phyloP scores from a whole-genome alignment of 2,888 invertebrate species.

The Hirtodrosophila trivittata region DNA sequence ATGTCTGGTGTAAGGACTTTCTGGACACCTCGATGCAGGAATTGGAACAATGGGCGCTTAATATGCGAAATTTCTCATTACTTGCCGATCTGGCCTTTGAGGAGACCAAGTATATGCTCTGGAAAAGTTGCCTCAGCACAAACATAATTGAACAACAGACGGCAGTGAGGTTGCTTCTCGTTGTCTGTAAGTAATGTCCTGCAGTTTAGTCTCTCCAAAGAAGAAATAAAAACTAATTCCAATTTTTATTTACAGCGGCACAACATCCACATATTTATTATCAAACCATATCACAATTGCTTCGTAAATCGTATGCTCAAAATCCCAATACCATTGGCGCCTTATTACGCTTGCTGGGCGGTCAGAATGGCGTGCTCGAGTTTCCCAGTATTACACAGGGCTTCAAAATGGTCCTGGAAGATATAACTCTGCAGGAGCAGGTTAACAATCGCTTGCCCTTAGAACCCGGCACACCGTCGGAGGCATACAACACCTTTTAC shows the following conservation, averaged over 20 bases:
- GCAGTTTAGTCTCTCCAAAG: no score
- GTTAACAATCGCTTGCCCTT: constrained; percentile 76
- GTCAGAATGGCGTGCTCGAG: constrained; percentile 81
- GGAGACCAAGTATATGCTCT: constrained; percentile 86
- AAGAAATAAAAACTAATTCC: fast-evolving
- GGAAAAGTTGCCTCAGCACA: constrained; percentile 84
- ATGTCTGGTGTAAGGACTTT: constrained; percentile 84
- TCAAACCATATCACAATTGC: constrained; percentile 82
- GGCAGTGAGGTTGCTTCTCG: constrained; percentile 86
- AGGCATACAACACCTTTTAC: constrained; percentile 84
- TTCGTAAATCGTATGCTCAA: constrained; percentile 75
- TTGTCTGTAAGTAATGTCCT: constrained; percentile 84
- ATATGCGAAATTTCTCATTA: constrained; percentile 84
- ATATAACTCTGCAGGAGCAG: constrained; percentile 80
- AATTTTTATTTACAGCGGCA: constrained; percentile 66
- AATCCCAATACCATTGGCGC: constrained; percentile 81
- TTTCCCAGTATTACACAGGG: constrained; percentile 82
- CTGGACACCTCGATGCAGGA: constrained; percentile 87
- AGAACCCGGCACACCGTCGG: constrained; percentile 71
- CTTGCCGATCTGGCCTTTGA: constrained; percentile 86
- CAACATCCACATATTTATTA: constrained; percentile 83
- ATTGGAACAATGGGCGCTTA: constrained; percentile 85
- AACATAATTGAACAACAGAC: constrained; percentile 86
- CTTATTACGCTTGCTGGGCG: constrained; percentile 81
- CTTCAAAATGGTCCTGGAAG: constrained; percentile 82